phyloP scores from a whole-genome alignment of 1,140 invertebrate genomes.

The Pseudomyrmex flavicornis region DNA sequence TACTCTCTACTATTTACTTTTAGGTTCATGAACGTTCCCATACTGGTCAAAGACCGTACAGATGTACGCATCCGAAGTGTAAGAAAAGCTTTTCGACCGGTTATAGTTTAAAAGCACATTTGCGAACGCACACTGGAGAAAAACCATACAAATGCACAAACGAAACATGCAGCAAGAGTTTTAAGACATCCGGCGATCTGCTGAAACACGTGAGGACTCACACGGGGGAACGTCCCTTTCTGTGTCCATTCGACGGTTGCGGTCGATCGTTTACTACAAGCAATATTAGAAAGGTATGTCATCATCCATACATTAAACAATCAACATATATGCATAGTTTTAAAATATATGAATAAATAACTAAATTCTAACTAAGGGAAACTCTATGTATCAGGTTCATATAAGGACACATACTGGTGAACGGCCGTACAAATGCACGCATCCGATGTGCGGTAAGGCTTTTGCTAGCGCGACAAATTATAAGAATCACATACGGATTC shows the following conservation, averaged over 20 bases:
- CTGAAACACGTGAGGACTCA: constrained; percentile 90
- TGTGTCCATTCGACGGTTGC: constrained; percentile 88
- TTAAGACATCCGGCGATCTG: constrained; percentile 90
- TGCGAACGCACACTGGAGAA: constrained; percentile 89
- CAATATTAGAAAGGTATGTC: constrained; percentile 89
- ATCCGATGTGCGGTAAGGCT: constrained; percentile 86
- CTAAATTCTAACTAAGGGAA: too few relatives aligned
- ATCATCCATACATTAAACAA: background rate
- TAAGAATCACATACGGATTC: constrained; percentile 88
- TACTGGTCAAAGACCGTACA: constrained; percentile 88
- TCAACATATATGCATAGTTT: background rate
- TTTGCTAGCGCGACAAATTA: constrained; percentile 91
- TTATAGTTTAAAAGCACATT: constrained; percentile 89
- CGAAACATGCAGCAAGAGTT: constrained; percentile 87
- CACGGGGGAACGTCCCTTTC: constrained; percentile 90
- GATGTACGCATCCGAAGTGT: constrained; percentile 87
- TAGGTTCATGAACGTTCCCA: constrained; percentile 89
- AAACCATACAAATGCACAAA: constrained; percentile 89
- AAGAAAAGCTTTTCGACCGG: constrained; percentile 89
- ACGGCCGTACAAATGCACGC: constrained; percentile 87
- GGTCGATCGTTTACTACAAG: constrained; percentile 90
- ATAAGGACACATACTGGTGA: constrained; percentile 88
- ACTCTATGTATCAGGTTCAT: constrained; percentile 78
- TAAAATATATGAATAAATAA: background rate
- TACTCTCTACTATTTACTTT: constrained; percentile 43